These are phyloP conservation scores for Valencia hispanica DNA, from an alignment of 2,797 vertebrate species.

Conservation along the genomic window DNA sequence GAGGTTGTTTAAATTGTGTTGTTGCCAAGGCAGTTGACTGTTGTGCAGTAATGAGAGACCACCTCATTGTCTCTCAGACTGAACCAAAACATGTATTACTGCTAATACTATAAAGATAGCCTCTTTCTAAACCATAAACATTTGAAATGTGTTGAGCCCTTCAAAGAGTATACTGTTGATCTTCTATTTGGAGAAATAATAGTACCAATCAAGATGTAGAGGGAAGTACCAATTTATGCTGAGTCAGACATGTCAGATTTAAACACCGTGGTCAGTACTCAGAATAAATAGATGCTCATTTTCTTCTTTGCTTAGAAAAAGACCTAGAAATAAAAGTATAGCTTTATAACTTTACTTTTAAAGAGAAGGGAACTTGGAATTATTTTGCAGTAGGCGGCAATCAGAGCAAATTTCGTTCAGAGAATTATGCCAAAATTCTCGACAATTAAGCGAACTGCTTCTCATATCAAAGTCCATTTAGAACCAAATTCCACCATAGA, in stretches of 20 bases:
- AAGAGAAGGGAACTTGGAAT: background rate
- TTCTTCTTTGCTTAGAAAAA: slow-evolving; percentile 4
- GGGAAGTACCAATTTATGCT: slow-evolving; percentile 22
- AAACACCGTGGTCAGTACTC: slow-evolving; percentile 9
- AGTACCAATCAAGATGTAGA: slow-evolving; percentile 25
- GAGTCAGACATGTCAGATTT: slow-evolving; percentile 28
- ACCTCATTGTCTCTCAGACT: slow-evolving; percentile 33
- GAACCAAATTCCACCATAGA: background rate
- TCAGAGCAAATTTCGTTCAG: background rate
- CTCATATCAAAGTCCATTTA: background rate
- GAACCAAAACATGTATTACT: slow-evolving; percentile 77
- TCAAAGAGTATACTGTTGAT: slow-evolving; percentile 42
- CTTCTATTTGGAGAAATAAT: slow-evolving; percentile 37
- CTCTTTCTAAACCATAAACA: slow-evolving; percentile 35
- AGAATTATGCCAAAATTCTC: background rate
- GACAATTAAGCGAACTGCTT: background rate
- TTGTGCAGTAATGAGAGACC: slow-evolving; percentile 67
- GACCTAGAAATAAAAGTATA: background rate
- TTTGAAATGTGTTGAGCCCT: slow-evolving; percentile 32
- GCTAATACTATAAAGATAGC: slow-evolving; percentile 62
- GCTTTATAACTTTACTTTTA: background rate
- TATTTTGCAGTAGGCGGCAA: background rate
- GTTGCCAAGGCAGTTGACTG: slow-evolving; percentile 50
- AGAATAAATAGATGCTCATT: slow-evolving; percentile 8
- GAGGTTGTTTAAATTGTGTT: slow-evolving; percentile 55